Evolutionary conservation across 2,888 invertebrate genomes (phyloP).

Genomic region (Dicyrtomina minuta): DNA sequence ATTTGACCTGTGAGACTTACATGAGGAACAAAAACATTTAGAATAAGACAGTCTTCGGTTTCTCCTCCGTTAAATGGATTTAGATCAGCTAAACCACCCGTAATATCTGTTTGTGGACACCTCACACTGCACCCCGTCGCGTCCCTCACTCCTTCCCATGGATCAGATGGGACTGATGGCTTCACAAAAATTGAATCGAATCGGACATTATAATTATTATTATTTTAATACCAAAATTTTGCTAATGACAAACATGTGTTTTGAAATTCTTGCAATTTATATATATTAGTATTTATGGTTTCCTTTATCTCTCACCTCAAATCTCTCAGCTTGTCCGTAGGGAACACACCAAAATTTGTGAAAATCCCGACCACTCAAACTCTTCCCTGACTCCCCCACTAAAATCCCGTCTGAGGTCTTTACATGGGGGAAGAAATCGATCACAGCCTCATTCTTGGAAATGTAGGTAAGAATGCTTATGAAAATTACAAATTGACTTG

Average conservation of each 20-base stretch:
- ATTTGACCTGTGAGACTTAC: too few relatives aligned
- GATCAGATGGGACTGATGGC: constrained; percentile 8
- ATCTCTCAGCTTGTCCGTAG: constrained; percentile 5
- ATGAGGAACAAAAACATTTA: constrained; percentile 22
- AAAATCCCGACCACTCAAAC: constrained; percentile 8
- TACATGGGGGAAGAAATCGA: constrained; percentile 1
- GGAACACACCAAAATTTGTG: constrained; percentile 32
- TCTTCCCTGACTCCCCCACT: constrained; percentile 8
- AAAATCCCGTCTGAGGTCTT: constrained; percentile 1
- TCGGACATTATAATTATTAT: too few relatives aligned
- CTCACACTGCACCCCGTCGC: not conserved
- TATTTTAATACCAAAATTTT: too few relatives aligned
- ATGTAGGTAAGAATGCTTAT: too few relatives aligned
- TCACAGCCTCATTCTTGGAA: too few relatives aligned
- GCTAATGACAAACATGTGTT: too few relatives aligned
- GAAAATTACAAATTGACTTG: too few relatives aligned
- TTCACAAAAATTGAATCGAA: too few relatives aligned
- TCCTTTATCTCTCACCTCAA: too few relatives aligned
- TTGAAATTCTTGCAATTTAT: too few relatives aligned
- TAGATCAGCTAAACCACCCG: not conserved
- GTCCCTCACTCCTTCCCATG: not conserved
- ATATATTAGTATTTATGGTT: too few relatives aligned
- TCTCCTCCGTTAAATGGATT: not conserved
- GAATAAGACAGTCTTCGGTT: constrained; percentile 21
- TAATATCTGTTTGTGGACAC: too few relatives aligned